Evolutionary conservation across 2,797 vertebrate genomes (phyloP).

Genomic region (Bovichtus variegatus): DNA sequence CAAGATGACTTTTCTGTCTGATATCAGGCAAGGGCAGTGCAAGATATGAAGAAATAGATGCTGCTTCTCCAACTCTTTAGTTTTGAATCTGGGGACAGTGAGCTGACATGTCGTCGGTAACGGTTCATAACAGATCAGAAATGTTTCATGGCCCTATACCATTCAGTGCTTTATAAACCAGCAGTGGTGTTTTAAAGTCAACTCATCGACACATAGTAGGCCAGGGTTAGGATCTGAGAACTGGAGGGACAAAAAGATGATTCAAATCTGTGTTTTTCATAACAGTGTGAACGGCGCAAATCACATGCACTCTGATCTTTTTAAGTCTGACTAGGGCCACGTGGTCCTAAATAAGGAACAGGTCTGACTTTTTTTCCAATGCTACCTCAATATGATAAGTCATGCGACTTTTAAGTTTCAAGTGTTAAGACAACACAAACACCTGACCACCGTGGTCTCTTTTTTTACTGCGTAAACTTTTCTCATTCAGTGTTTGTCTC

Average conservation of each 20-base stretch:
- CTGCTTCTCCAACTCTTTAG: too few species aligned
- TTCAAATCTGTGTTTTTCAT: too few species aligned
- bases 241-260: neutral
- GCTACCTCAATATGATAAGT: too few species aligned
- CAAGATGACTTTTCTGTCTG: too few species aligned
- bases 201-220: neutral
- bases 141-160: too few species aligned
- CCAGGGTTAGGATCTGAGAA: neutral
- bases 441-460: neutral
- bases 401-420: too few species aligned
- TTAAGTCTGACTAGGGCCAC: too few species aligned
- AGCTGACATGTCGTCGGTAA: neutral
- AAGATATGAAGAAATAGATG: neutral
- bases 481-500: neutral
- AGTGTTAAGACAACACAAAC: neutral
- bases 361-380: too few species aligned
- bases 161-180: too few species aligned
- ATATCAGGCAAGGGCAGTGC: neutral
- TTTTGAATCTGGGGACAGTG: neutral
- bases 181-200: neutral
- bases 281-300: too few species aligned
- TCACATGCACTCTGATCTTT: too few species aligned
- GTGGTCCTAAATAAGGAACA: too few species aligned
- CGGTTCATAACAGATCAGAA: neutral
- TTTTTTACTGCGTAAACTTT: neutral